Evolutionary conservation across 2,888 invertebrate genomes (phyloP), one percentile per base, ranked within the genome.

Genomic region (Mesochorus sp.): DNA sequence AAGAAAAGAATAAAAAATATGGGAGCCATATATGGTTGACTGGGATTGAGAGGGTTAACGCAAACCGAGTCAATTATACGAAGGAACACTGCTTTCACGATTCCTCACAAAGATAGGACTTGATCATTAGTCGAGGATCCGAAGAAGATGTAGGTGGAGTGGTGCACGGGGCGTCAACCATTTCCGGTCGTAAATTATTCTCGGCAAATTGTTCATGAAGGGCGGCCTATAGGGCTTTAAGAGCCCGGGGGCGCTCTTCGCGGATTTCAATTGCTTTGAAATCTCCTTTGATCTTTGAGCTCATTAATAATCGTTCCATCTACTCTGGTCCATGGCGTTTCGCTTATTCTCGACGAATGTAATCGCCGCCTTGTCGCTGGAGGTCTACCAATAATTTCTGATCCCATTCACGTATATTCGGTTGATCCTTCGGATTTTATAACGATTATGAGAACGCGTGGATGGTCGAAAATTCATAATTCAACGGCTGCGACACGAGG

Each of bases 331-430:
- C 28, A 44, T 26, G 6, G 5, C 17, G 21, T 47, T 19, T 82
- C 67, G 78, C 80, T 67, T 84, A 85, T 85, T 86, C 82, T 84
- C 85, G 85, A 85, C 87, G 84, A 87, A 83, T 87, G 85, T 86
- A 86, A 88, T 88, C 86, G 87, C 83, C 84, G 17, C 24, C 55
- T 55, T 8, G 0, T 83, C n/a, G n/a, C n/a, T n/a, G n/a, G 85
- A 84, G 81, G 86, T 84, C 81, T 87, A 68, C 70, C 87, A 86
- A 86, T 88, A 86, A 88, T 85, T 87, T 85, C 83, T 76, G 76
- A 81, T 53, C 37, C 17, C 26, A 49, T 26, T 55, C 39, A 39
- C 28, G 37, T 49, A 51, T 44, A 57, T 47, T 66, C 51, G 59
- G 57, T 31, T 59, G n/a, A n/a, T n/a, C n/a, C n/a, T n/a, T n/a